Evolutionary conservation across 2,888 invertebrate genomes (phyloP).

Genomic region (Vanessa cardui): DNA sequence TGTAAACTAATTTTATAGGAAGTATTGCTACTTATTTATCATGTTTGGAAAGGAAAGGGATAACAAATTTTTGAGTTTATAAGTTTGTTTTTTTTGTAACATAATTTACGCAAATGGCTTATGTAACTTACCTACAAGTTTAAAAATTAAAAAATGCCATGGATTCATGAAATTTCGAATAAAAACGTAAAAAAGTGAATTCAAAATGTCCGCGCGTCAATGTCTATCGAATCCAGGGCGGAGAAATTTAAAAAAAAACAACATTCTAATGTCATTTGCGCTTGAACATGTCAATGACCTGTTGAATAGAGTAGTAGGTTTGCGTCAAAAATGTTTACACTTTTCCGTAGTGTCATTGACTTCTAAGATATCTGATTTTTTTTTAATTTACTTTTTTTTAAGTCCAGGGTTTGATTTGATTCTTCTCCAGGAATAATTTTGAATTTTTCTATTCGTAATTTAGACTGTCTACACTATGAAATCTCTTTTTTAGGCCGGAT

Average conservation of each 20-base stretch:
- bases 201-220: constrained; percentile 25
- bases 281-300: constrained; percentile 35
- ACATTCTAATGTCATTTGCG: constrained; percentile 37
- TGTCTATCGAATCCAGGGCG: constrained; percentile 34
- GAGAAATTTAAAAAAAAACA: constrained; percentile 37
- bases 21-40: too few relatives aligned
- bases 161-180: neutral
- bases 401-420: neutral
- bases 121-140: too few relatives aligned
- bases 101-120: too few relatives aligned
- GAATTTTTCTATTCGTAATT: too few relatives aligned
- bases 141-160: too few relatives aligned
- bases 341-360: constrained; percentile 35
- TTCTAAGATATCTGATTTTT: neutral
- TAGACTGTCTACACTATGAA: too few relatives aligned
- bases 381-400: neutral
- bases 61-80: too few relatives aligned
- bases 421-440: neutral
- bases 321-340: constrained; percentile 29
- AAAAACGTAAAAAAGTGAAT: neutral
- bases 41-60: too few relatives aligned
- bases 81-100: too few relatives aligned
- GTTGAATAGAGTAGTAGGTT: constrained; percentile 25
- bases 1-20: too few relatives aligned
- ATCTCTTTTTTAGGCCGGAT: too few relatives aligned